Base-by-base conservation (phyloP, 2,113 vertebrate species). In the Pygoscelis antarcticus region DNA sequence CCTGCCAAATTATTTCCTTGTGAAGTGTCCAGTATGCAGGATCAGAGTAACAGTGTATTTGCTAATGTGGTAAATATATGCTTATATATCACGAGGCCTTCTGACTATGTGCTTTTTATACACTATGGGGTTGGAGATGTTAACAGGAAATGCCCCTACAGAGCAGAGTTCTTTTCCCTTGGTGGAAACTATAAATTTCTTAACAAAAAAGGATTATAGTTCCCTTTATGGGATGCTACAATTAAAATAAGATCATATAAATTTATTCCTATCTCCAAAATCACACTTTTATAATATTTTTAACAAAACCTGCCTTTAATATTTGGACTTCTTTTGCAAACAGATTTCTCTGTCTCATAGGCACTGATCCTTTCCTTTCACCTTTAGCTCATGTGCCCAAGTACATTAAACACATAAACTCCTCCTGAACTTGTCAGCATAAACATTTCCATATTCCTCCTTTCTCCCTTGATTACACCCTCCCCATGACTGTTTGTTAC, bases 51-150 rank as follows among this genome's bases (percentile, higher is more conserved):
- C 3, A 78, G 3, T 13, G 7, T 23, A 42, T 23, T 26, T 69
- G 6, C 16, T 55, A 69, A 61, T 27, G 23, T 46, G 6, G 7
- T 52, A 77, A 65, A 26, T 34, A 15, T 1, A 17, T 18, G 7
- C 1, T 34, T 58, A 21, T 11, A 6, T 12, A 46, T 22, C n/a
- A 61, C 9, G 7, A 77, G 0, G 3, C 2, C 11, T 86, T 83
- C n/a, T 60, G 13, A 71, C 5, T 44, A 8, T 44, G 16, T 22
- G 12, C 0, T 34, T 60, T 58, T 30, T 44, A 57, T 44, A 62
- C 18, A 29, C 57, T 69, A 16, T 15, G 8, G 15, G 11, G 10
- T 62, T 2, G 0, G 13, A 54, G 0, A 1, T 10, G 2, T 47
- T 46, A 52, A n/a, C 6, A 62, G 27, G 19, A 91, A 76, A 47